A percentile compares a stretch with the other conserved stretches of the same genome.
Evolutionary conservation across 1,140 invertebrate species (phyloP).

Genomic region (Lethocerus indicus): DNA sequence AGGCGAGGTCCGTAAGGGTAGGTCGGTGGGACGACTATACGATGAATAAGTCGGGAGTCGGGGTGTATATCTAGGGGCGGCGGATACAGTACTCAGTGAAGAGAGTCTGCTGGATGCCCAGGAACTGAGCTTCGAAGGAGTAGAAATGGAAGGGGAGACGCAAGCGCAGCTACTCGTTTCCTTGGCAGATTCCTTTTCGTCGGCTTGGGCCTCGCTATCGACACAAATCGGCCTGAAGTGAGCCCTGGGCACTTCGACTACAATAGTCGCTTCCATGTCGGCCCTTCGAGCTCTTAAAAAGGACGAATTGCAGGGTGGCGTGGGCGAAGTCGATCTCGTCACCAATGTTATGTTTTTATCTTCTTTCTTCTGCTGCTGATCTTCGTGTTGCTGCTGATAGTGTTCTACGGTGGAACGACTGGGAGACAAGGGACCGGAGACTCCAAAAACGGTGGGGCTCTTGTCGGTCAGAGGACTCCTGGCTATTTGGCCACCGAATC

Average conservation of each 20-base stretch:
- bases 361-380: not conserved
- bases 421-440: slow-evolving; percentile 10
- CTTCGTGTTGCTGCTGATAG: not conserved
- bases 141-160: too few species aligned
- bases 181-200: too few species aligned
- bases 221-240: slow-evolving; percentile 10
- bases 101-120: not conserved
- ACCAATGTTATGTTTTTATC: slow-evolving; percentile 34
- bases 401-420: not conserved
- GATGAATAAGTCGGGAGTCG: not conserved
- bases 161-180: too few species aligned
- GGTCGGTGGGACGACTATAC: too few species aligned
- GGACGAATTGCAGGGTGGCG: slow-evolving; percentile 40
- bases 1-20: too few species aligned
- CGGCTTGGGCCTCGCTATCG: slow-evolving; percentile 12
- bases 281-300: slow-evolving; percentile 43
- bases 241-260: slow-evolving; percentile 8
- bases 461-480: slow-evolving; percentile 18
- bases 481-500: slow-evolving; percentile 17
- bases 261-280: slow-evolving; percentile 33
- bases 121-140: not conserved
- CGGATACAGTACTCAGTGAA: not conserved
- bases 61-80: not conserved
- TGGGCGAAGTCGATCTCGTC: slow-evolving; percentile 57
- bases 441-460: slow-evolving; percentile 18